These are phyloP conservation scores for Stomatorhinus ivindoensis DNA, from an alignment of 2,113 vertebrate species.

Conservation along the genomic window DNA sequence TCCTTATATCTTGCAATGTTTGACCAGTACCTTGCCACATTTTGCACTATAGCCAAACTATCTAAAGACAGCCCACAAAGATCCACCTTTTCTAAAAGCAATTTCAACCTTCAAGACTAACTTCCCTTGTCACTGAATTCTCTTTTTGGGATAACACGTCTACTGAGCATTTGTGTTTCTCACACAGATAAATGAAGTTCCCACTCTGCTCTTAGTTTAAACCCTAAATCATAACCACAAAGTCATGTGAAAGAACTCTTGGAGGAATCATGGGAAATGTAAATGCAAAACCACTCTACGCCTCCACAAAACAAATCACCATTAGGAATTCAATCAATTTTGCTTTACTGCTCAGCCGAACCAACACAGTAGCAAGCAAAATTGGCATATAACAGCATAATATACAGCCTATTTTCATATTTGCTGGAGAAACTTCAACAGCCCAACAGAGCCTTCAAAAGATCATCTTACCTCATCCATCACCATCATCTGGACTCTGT, in stretches of 20 bases:
- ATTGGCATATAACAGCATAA: background rate
- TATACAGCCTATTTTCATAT: background rate
- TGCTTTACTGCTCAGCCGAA: background rate
- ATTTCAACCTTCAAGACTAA: background rate
- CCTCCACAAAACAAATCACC: background rate
- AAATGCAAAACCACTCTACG: background rate
- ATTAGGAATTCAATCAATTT: background rate
- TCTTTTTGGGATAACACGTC: background rate
- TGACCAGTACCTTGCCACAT: background rate
- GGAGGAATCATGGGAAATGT: background rate
- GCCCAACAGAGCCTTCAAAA: background rate
- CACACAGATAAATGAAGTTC: background rate
- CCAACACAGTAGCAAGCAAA: background rate
- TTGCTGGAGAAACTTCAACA: background rate
- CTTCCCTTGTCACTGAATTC: background rate
- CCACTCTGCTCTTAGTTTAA: background rate
- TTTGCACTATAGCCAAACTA: background rate
- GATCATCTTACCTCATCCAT: constrained; percentile 64
- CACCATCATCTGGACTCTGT: constrained; percentile 63
- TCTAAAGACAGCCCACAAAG: background rate
- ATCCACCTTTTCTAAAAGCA: background rate
- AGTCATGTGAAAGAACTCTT: background rate
- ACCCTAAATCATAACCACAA: background rate
- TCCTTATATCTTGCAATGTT: background rate
- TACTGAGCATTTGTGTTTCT: background rate